Conservation (phyloP, 2,797 vertebrate genomes). For the Moxostoma hubbsi region DNA sequence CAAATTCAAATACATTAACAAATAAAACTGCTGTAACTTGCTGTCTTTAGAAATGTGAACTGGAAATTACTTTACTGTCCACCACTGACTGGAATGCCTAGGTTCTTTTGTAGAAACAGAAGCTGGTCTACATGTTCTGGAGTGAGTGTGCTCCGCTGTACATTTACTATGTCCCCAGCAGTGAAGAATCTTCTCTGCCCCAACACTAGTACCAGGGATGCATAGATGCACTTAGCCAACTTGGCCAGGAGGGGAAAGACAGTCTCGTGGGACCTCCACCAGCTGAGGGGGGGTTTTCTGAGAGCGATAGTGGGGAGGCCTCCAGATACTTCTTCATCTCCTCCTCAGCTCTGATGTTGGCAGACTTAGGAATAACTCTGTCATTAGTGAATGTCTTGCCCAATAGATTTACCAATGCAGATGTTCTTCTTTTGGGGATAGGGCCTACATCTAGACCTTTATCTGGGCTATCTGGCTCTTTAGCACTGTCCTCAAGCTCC, state of each 20-base stretch:
- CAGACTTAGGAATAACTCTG: constrained; percentile 34
- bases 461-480: constrained; percentile 6
- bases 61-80: too few relatives aligned
- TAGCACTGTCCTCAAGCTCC: background rate
- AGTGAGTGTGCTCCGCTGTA: background rate
- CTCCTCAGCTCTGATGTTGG: constrained; percentile 46
- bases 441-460: constrained; percentile 32
- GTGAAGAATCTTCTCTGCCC: background rate
- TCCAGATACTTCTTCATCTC: constrained; percentile 46
- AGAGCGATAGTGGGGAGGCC: constrained; percentile 17
- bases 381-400: constrained; percentile 44
- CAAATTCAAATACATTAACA: too few relatives aligned
- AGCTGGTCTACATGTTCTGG: constrained; percentile 12
- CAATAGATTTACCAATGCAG: constrained; percentile 32
- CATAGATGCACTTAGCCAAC: constrained; percentile 17
- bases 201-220: constrained; percentile 30
- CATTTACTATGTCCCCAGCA: too few relatives aligned
- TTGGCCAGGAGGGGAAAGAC: constrained; percentile 18
- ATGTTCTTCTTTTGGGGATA: constrained; percentile 39
- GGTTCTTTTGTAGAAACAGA: constrained; percentile 7
- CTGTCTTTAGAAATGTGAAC: too few relatives aligned
- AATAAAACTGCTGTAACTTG: too few relatives aligned
- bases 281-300: constrained; percentile 25
- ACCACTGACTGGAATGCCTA: background rate
- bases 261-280: constrained; percentile 29